Percentiles rank a stretch among this genome's conserved stretches.
These are phyloP conservation scores for Oscheius myriophilus DNA, from an alignment of 2,888 invertebrate species.

Conservation along the genomic window DNA sequence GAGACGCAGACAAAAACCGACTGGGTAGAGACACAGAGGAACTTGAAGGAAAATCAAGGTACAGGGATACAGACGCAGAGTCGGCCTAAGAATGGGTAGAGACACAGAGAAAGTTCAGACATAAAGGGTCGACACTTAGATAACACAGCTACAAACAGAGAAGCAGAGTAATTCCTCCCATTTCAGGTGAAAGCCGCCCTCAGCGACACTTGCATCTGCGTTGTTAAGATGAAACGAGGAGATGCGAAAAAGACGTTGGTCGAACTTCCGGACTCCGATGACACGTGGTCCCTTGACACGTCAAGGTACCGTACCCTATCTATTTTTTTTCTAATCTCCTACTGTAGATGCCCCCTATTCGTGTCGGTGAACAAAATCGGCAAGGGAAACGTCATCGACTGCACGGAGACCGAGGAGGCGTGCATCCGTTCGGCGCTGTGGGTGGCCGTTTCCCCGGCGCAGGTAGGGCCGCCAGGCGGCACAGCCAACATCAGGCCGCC, in stretches of 20 bases:
- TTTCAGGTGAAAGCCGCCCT: slow-evolving; percentile 61
- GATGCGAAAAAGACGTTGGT: slow-evolving; percentile 59
- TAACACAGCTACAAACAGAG: too few relatives aligned
- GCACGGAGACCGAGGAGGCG: slow-evolving; percentile 57
- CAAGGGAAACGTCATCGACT: slow-evolving; percentile 58
- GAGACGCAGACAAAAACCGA: too few relatives aligned
- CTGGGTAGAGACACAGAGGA: background rate
- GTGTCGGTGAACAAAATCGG: slow-evolving; percentile 61
- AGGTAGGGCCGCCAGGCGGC: background rate
- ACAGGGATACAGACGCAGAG: background rate
- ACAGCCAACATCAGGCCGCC: background rate
- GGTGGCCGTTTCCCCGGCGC: slow-evolving; percentile 44
- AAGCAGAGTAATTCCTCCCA: background rate
- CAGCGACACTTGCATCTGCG: slow-evolving; percentile 55
- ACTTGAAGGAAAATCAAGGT: too few relatives aligned
- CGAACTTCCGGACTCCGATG: slow-evolving; percentile 50
- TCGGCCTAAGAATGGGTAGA: too few relatives aligned
- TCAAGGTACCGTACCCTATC: slow-evolving; percentile 2
- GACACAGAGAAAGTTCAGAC: too few relatives aligned
- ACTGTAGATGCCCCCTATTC: slow-evolving; percentile 56
- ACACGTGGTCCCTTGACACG: slow-evolving; percentile 57
- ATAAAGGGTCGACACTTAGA: too few relatives aligned
- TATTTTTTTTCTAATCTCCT: slow-evolving; percentile 1
- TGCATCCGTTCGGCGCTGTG: slow-evolving; percentile 58
- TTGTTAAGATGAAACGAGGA: slow-evolving; percentile 54